These are phyloP conservation scores for Epinephelus lanceolatus DNA, from an alignment of 2,113 vertebrate genomes.

Conservation along the genomic window DNA sequence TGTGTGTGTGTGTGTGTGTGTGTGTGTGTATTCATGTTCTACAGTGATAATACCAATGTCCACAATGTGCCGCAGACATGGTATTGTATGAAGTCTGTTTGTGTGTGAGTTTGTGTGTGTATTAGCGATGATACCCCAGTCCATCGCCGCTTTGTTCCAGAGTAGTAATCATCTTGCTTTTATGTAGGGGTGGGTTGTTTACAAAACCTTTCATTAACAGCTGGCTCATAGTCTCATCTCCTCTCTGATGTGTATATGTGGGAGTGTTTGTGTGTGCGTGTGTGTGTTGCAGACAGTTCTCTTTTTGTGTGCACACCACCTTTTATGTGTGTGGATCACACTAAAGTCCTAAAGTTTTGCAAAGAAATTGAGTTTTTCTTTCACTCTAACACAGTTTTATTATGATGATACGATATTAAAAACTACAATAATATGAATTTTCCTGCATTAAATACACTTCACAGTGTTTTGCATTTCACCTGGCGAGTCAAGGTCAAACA, in stretches of 20 bases:
- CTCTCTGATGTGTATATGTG: slow-evolving; percentile 18
- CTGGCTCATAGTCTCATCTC: slow-evolving; percentile 23
- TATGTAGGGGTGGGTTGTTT: slow-evolving; percentile 59
- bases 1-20: not conserved
- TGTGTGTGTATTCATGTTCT: slow-evolving; percentile 28
- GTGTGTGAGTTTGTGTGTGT: slow-evolving; percentile 19
- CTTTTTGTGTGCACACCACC: slow-evolving; percentile 1
- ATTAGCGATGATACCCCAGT: slow-evolving; percentile 14
- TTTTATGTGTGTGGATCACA: not conserved
- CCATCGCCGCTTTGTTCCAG: slow-evolving; percentile 45
- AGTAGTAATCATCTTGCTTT: slow-evolving; percentile 62
- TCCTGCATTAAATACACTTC: not conserved
- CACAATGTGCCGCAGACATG: slow-evolving; percentile 13
- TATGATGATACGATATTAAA: not conserved
- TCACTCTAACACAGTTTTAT: too few relatives aligned
- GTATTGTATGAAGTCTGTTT: slow-evolving; percentile 5
- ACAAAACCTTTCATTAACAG: slow-evolving; percentile 62
- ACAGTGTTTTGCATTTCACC: not conserved
- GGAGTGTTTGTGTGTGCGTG: slow-evolving; percentile 12
- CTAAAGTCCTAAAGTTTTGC: not conserved
- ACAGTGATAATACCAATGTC: slow-evolving; percentile 37
- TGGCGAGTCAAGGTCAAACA: not conserved
- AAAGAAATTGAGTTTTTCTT: not conserved
- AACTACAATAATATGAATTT: not conserved
- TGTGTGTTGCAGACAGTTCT: slow-evolving; percentile 9